Conservation (phyloP, 2,888 invertebrate species). For the Drosophila nigricruria region DNA sequence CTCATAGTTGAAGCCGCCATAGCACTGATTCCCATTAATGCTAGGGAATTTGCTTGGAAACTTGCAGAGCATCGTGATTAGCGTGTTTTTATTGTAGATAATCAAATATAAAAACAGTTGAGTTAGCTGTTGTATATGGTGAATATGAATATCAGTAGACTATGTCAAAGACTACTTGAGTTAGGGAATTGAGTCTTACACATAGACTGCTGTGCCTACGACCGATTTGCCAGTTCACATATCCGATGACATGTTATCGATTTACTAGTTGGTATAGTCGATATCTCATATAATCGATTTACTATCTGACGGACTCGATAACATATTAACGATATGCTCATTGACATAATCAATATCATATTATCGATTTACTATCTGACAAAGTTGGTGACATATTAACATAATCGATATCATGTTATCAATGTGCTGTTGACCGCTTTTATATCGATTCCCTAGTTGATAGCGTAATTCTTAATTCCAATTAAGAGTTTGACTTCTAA, state of each 20-base stretch:
- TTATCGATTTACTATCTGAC: not conserved
- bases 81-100: not conserved
- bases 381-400: no score
- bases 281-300: no score
- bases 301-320: no score
- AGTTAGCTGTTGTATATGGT: not conserved
- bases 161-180: not conserved
- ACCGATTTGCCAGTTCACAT: not conserved
- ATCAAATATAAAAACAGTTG: not conserved
- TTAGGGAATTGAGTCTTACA: no score
- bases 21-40: no score
- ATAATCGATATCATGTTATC: no score
- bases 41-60: not conserved
- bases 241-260: not conserved
- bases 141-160: not conserved
- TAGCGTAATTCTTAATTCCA: no score
- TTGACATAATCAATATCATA: not conserved
- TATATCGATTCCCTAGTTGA: no score
- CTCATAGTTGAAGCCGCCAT: constrained; percentile 91
- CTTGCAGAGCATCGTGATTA: not conserved
- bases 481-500: no score
- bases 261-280: not conserved
- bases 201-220: not conserved
- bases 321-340: not conserved
- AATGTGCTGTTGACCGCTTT: no score